Base-by-base conservation (phyloP, 2,888 invertebrate species). In the Sylvicola cinctus region DNA sequence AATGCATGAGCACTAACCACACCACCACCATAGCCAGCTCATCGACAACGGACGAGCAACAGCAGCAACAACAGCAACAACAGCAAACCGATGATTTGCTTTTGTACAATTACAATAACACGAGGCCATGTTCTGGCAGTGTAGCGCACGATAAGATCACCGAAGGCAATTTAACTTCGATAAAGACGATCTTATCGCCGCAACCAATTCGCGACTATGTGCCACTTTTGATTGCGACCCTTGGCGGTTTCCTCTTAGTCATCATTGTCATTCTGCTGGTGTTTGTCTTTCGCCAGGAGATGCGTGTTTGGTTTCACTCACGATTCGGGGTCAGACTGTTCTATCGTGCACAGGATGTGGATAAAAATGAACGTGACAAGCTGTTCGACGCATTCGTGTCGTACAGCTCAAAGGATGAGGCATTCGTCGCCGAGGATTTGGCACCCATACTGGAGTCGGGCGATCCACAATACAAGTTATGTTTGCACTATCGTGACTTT, bases 371-470 rank as follows among this genome's bases (percentile, higher is more conserved):
- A 55, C 75, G 76, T 54, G 81, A 83, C 59, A 75, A 85, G 49
- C 68, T 87, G 32, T 93, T 85, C 57, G 95, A 95, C 60, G 91
- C 90, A 38, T 95, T 93, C 61, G 75, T 96, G 42, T 84, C 87
- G 49, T 95, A 95, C 61, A 84, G 85, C 49, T 80, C 81, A 38
- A 83, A 87, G 56, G 91, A 93, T 57, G 87, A 90, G 51, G 70
- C 74, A 17, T 90, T 88, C 56, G 87, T 91, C 17, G 75, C 75
- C 43, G 80, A 88, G 56, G 79, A 84, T 51, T 62, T 91, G 46
- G 83, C 83, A 31, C 80, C 85, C 10, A 79, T 83, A 42, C 66
- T 93, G 43, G 90, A 91, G 61, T 67, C 74, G 40, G 74, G 78
- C 43, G 76, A 78, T 17, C 50, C 53, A n/a, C 73, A 74, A 42